phyloP scores from a whole-genome alignment of 2,888 invertebrate genomes.

The Thereva unica region DNA sequence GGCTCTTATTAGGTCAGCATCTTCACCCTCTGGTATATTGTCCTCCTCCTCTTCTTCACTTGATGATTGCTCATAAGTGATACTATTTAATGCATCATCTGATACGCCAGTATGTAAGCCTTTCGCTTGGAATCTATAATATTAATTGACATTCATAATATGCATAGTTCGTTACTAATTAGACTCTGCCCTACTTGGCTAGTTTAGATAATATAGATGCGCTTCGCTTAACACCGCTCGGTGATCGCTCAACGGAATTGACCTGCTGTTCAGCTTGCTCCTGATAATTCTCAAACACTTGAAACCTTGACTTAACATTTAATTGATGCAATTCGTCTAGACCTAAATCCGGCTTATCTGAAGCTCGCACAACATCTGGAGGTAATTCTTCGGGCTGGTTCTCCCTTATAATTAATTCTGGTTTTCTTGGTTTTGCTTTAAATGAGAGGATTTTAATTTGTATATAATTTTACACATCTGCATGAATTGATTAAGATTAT shows the following conservation, averaged over 20 bases:
- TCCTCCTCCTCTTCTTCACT: slow-evolving; percentile 53
- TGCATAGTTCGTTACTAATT: background rate
- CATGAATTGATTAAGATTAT: no score
- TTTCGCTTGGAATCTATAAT: slow-evolving; percentile 74
- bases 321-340: slow-evolving; percentile 78
- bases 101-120: slow-evolving; percentile 80
- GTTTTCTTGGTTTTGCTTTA: slow-evolving; percentile 70
- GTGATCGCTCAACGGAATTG: slow-evolving; percentile 28
- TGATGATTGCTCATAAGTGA: slow-evolving; percentile 69
- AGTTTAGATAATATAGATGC: slow-evolving; percentile 78
- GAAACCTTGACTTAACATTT: slow-evolving; percentile 83
- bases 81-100: slow-evolving; percentile 75
- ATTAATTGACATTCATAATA: background rate
- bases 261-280: slow-evolving; percentile 49
- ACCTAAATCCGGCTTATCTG: slow-evolving; percentile 84
- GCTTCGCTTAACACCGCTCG: slow-evolving; percentile 64
- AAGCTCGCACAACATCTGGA: slow-evolving; percentile 90
- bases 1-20: slow-evolving; percentile 67
- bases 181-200: slow-evolving; percentile 66
- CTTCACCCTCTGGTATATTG: slow-evolving; percentile 59
- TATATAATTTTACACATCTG: no score
- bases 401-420: slow-evolving; percentile 88
- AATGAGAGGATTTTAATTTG: no score
- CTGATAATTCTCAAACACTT: slow-evolving; percentile 70
- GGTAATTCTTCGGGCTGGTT: slow-evolving; percentile 88